A percentile compares a stretch with the other conserved stretches of the same genome.
Evolutionary conservation across 2,888 invertebrate genomes (phyloP).

Genomic region (Drosophila borealis): DNA sequence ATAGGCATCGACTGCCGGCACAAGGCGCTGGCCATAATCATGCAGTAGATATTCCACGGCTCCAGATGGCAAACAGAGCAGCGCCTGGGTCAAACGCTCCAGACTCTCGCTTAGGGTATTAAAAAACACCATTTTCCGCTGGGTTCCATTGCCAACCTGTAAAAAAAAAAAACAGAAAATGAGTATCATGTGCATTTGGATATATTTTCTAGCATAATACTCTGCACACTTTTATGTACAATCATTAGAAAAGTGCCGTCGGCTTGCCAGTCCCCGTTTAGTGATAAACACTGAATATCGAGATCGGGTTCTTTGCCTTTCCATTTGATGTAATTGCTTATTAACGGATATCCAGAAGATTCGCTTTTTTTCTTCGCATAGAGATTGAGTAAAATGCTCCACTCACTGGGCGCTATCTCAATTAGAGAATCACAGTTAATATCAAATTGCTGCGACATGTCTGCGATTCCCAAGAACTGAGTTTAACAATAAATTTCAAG

Average conservation of each 20-base stretch:
- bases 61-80: constrained; percentile 58
- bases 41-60: constrained; percentile 19
- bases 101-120: constrained; percentile 71
- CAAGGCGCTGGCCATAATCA: constrained; percentile 55
- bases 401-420: constrained; percentile 50
- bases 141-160: too few species aligned
- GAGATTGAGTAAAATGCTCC: constrained; percentile 44
- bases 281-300: constrained; percentile 61
- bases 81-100: constrained; percentile 56
- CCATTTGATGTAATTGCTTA: constrained; percentile 76
- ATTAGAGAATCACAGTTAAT: constrained; percentile 26
- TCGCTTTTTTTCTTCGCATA: constrained; percentile 45
- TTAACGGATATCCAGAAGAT: constrained; percentile 56
- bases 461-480: background rate
- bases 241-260: constrained; percentile 82
- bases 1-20: constrained; percentile 52
- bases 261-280: constrained; percentile 79
- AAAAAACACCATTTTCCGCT: constrained; percentile 37
- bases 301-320: constrained; percentile 53
- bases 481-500: too few species aligned
- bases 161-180: too few species aligned
- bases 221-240: constrained; percentile 50
- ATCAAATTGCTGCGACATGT: constrained; percentile 9
- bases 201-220: too few species aligned
- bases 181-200: too few species aligned